Base-by-base conservation (phyloP, 1,140 invertebrate species). In the Aphaenogaster rudis region DNA sequence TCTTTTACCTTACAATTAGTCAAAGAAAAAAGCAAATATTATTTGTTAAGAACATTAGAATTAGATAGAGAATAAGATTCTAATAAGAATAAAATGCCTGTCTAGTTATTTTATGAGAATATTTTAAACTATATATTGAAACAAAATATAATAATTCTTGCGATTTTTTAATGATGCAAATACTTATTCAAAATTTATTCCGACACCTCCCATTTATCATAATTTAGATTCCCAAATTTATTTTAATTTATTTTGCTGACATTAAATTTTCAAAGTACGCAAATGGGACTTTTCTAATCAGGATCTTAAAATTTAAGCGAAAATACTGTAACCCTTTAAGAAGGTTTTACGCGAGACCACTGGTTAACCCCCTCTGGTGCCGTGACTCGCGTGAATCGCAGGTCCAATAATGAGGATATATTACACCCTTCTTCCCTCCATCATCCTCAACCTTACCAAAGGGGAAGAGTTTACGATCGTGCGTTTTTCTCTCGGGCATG, bases 381-480 rank as follows among this genome's bases (percentile, higher is more conserved):
- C 36, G 33, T 42, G 21, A 86, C 39, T 42, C 61, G 61, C 54
- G 36, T 36, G 66, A 86, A 66, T 81, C 61, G 52, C 33, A 48
- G 15, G 67, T 63, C 42, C 52, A 76, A 86, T 86, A 88, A 88
- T 86, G 87, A 88, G 76, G 54, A 88, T 88, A 88, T 80, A 88
- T 88, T 78, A 64, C 15, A 61, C 33, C 45, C 28, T 80, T 86
- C 8, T 42, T 69, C 3, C 21, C 48, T 66, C 63, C 54, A 39
- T 76, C 48, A 36, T 59, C 39, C 39, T 59, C 42, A 33, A 39
- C 17, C 54, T 48, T 17, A 48, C 52, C 8, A 61, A 74, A 74
- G 66, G 39, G 54, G 36, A 71, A 86, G 36, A 69, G 71, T 88
- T 88, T 88, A 88, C 82, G 86, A 86, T 13, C 82, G 28, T 61